Evolutionary conservation across 2,797 vertebrate genomes (phyloP).

Genomic region (Rhabdophis nuchalis): DNA sequence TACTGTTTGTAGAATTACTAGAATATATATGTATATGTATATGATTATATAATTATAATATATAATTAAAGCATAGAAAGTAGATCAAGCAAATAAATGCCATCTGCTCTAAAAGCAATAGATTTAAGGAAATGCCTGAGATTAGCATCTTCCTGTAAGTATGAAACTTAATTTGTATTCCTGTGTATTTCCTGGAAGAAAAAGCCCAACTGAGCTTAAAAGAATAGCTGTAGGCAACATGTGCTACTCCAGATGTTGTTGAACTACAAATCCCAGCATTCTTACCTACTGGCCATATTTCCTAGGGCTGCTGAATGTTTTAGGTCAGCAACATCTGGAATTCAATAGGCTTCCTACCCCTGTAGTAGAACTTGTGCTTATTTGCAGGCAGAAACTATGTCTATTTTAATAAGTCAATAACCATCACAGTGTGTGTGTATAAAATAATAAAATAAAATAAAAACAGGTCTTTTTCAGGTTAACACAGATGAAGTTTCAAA

Average conservation of each 20-base stretch:
- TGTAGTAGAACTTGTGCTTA: neutral
- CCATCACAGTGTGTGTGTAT: fast-evolving
- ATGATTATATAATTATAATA: neutral
- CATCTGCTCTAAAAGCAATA: neutral
- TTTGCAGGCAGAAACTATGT: neutral
- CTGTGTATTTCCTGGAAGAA: neutral
- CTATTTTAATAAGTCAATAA: slow-evolving; percentile 26
- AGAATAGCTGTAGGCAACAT: neutral
- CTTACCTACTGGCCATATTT: neutral
- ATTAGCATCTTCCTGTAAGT: neutral
- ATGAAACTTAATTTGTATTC: neutral
- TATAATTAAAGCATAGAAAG: neutral
- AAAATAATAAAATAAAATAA: no score
- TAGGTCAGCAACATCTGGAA: neutral
- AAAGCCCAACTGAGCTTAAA: neutral
- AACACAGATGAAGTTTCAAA: neutral
- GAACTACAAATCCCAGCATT: neutral
- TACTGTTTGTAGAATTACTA: neutral
- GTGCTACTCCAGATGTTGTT: neutral
- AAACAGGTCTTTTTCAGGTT: neutral
- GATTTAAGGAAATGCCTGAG: neutral
- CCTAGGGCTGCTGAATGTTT: neutral
- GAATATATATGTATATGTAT: neutral
- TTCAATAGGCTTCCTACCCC: neutral
- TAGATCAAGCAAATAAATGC: neutral